These are phyloP conservation scores for Uria lomvia DNA, from an alignment of 2,113 vertebrate species.

Conservation along the genomic window DNA sequence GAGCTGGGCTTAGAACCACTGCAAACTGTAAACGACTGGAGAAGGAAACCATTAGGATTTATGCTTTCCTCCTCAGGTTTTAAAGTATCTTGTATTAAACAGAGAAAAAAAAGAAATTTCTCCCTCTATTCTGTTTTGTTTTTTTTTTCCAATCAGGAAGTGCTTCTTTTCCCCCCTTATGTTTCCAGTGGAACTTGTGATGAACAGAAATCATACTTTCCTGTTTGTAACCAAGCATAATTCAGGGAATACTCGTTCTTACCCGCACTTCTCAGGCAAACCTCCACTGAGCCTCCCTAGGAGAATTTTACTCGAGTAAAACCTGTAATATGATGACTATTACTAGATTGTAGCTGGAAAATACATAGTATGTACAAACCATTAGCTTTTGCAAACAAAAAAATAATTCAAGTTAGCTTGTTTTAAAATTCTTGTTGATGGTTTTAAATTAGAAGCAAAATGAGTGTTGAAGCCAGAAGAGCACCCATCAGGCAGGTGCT, in stretches of 20 bases:
- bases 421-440: background rate
- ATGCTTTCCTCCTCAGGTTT: background rate
- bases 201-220: background rate
- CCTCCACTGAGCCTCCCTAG: background rate
- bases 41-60: background rate
- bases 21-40: background rate
- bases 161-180: rapidly evolving
- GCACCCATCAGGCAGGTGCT: background rate
- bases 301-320: background rate
- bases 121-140: background rate
- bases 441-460: background rate
- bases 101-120: background rate
- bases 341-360: background rate
- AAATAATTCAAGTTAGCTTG: background rate
- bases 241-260: background rate
- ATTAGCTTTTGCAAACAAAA: background rate
- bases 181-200: background rate
- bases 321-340: background rate
- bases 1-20: background rate
- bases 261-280: background rate
- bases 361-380: background rate
- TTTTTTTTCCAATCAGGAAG: background rate
- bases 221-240: background rate
- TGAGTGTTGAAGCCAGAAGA: background rate
- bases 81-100: background rate